Evolutionary conservation across 2,797 vertebrate species (phyloP).

Genomic region (Triplophysa bombifrons): DNA sequence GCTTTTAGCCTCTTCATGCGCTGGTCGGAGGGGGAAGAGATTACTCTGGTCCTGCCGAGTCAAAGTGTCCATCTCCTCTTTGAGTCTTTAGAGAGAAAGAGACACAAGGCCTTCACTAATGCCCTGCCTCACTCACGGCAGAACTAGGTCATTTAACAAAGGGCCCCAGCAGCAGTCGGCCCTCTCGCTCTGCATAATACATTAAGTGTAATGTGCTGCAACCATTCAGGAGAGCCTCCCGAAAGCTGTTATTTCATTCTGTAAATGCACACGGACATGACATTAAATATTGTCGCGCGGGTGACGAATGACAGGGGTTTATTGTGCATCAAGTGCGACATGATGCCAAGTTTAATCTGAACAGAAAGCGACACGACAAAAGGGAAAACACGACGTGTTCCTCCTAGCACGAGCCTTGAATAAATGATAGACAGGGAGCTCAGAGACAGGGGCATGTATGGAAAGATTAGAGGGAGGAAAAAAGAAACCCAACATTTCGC

Average conservation of each 20-base stretch:
- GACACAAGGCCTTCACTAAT: constrained; percentile 75
- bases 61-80: constrained; percentile 81
- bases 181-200: constrained; percentile 95
- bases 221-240: constrained; percentile 81
- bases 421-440: constrained; percentile 86
- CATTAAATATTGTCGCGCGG: constrained; percentile 95
- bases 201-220: constrained; percentile 95
- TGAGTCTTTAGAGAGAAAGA: constrained; percentile 76
- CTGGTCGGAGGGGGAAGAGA: constrained; percentile 62
- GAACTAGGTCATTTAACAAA: constrained; percentile 99
- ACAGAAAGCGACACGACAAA: constrained; percentile 86
- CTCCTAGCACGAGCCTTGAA: constrained; percentile 83
- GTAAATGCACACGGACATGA: constrained; percentile 95
- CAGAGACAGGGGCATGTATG: constrained; percentile 62
- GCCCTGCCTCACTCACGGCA: constrained; percentile 79
- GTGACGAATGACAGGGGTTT: constrained; percentile 91
- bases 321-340: constrained; percentile 91
- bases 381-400: constrained; percentile 82
- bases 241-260: constrained; percentile 95
- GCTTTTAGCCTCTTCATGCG: constrained; percentile 74
- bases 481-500: constrained; percentile 75
- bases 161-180: constrained; percentile 85
- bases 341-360: constrained; percentile 90
- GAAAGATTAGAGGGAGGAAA: constrained; percentile 68
- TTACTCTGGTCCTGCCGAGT: constrained; percentile 82